Conservation (phyloP, 1,140 invertebrate genomes). For the Apocrypta bakeri region DNA sequence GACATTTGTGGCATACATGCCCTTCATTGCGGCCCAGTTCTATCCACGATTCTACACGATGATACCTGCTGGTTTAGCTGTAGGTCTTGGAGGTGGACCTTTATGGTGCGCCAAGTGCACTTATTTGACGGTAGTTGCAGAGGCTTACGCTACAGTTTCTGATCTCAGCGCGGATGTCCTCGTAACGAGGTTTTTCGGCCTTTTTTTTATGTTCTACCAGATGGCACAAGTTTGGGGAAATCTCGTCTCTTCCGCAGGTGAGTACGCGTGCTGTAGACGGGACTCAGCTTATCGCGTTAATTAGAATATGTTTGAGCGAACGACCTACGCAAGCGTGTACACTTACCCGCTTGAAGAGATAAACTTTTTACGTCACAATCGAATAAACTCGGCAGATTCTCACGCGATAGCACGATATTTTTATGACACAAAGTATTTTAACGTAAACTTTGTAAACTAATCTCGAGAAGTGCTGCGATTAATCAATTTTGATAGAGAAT, state of each 20-base stretch:
- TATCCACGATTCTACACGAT: constrained; percentile 88
- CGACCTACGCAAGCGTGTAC: background rate
- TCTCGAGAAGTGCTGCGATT: no score
- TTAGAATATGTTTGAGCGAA: constrained; percentile 1
- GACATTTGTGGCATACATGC: constrained; percentile 89
- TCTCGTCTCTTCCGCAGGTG: constrained; percentile 89
- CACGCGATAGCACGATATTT: no score
- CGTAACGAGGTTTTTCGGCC: constrained; percentile 89
- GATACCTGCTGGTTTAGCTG: constrained; percentile 88
- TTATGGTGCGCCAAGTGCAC: constrained; percentile 94
- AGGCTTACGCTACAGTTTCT: constrained; percentile 81
- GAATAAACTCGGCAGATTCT: no score
- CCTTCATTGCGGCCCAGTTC: constrained; percentile 91
- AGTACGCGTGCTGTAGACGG: no score
- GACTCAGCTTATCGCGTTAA: no score
- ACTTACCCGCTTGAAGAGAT: no score
- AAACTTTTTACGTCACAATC: no score
- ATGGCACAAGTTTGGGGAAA: constrained; percentile 95
- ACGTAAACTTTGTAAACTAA: no score
- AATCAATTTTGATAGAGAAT: no score
- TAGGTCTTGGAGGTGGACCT: constrained; percentile 90
- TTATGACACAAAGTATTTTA: no score
- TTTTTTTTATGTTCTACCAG: constrained; percentile 96
- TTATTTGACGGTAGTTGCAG: constrained; percentile 87
- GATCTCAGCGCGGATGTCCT: constrained; percentile 81